Base-by-base conservation (phyloP, 2,888 invertebrate species). In the Epinotia bilunana region DNA sequence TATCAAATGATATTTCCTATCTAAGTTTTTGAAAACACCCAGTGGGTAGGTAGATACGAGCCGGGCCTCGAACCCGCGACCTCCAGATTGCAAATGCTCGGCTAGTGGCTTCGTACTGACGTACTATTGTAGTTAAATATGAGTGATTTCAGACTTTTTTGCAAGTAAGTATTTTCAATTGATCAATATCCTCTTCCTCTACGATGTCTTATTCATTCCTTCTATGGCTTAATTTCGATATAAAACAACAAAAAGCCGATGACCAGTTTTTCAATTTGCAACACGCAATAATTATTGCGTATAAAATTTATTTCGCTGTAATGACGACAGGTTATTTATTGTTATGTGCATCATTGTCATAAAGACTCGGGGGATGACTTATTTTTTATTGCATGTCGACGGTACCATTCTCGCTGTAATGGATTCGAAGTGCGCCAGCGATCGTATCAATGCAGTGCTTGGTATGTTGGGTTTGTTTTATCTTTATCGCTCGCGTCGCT, bases 321-420 rank as follows among this genome's bases (percentile, higher is more conserved):
- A 72, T 75, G 71, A 74, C 43, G 74, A 67, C 71, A 57, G 61
- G 18, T 71, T 75, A 75, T 75, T 75, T 75, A 75, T 71, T 74
- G 70, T 71, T 71, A 74, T 74, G 64, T 61, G 71, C 68, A 65
- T 58, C 23, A 67, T 61, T 62, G 71, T 74, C 74, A 74, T 74
- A 71, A 71, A 67, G 67, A 55, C 65, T 62, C 65, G 28, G 53
- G 64, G 57, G 75, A 75, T 75, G 75, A 75, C 72, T 75, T 72
- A 75, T 74, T 75, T 75, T 75, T 72, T 75, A 75, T 72, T 65
- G 67, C 61, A 57, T 28, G 62, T 74, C 69, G 65, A 28, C 69
- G 49, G 60, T 64, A 60, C 70, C 57, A 70, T 60, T 74, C 57
- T 39, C 53, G 74, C 18, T 57, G 71, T 74, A 74, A 74, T 74